Conservation (phyloP, 64 coral and sea anemone genomes). For the Orbicella faveolata region DNA sequence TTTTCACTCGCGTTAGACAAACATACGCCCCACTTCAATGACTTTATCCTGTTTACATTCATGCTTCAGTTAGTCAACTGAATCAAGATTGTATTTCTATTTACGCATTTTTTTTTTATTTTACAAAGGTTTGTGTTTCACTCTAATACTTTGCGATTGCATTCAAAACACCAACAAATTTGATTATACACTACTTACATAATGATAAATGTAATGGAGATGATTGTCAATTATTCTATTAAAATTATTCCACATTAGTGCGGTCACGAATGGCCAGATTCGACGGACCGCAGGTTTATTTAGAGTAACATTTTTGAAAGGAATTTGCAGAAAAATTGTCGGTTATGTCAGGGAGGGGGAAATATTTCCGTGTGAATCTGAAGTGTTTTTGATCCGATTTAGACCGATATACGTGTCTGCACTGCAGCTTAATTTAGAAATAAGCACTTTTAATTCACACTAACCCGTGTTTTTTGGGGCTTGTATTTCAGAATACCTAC, state of each 20-base stretch:
- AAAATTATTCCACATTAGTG: not conserved
- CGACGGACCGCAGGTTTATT: not conserved
- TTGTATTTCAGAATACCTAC: slow-evolving; percentile 94
- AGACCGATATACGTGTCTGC: not conserved
- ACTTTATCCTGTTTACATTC: not conserved
- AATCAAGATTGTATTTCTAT: not conserved
- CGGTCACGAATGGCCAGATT: slow-evolving; percentile 8
- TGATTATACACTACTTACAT: not conserved
- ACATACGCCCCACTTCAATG: not conserved
- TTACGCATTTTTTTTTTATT: not conserved
- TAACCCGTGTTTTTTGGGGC: not conserved
- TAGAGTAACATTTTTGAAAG: not conserved
- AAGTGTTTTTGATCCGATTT: slow-evolving; percentile 23
- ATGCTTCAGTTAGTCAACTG: not conserved
- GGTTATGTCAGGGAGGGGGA: slow-evolving; percentile 4
- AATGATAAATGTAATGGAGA: not conserved
- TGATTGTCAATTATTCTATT: slow-evolving; percentile 35
- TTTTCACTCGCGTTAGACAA: slow-evolving; percentile 8
- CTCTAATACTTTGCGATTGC: not conserved
- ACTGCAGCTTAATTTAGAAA: slow-evolving; percentile 15
- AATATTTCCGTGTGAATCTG: slow-evolving; percentile 7
- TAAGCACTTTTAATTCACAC: not conserved
- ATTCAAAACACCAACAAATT: not conserved
- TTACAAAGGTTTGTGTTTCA: not conserved
- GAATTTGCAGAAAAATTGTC: not conserved